Conservation (phyloP, 2,113 vertebrate genomes). For the Tyrannus savana region DNA sequence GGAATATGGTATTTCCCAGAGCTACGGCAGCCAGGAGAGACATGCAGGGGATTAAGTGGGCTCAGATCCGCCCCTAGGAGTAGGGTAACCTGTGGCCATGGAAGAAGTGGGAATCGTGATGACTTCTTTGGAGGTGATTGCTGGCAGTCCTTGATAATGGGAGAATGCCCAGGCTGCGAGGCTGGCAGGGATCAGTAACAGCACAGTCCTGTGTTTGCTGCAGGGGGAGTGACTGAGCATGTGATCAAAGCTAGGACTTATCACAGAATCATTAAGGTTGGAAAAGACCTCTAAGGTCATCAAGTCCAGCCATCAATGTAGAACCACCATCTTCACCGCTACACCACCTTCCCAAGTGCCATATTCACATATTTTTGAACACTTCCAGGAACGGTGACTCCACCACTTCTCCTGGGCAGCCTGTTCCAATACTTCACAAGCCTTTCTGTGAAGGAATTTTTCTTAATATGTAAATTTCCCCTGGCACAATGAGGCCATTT, state of each 20-base stretch:
- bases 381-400: not conserved
- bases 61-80: not conserved
- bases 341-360: not conserved
- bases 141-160: rapidly evolving
- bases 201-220: not conserved
- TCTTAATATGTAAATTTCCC: not conserved
- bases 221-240: not conserved
- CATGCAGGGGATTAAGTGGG: not conserved
- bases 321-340: not conserved
- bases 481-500: not conserved
- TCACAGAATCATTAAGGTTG: not conserved
- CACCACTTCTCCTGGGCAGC: not conserved
- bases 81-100: not conserved
- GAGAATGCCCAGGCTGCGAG: not conserved
- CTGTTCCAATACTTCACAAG: not conserved
- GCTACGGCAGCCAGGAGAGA: not conserved
- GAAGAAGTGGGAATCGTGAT: not conserved
- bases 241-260: not conserved
- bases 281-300: not conserved
- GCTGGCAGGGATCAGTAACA: not conserved
- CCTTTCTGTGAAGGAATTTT: not conserved
- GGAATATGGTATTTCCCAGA: not conserved
- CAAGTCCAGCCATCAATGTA: not conserved
- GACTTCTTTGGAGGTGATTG: not conserved
- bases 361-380: not conserved